These are phyloP conservation scores for Adelosebastes latens DNA, from an alignment of 2,797 vertebrate species.

Conservation along the genomic window DNA sequence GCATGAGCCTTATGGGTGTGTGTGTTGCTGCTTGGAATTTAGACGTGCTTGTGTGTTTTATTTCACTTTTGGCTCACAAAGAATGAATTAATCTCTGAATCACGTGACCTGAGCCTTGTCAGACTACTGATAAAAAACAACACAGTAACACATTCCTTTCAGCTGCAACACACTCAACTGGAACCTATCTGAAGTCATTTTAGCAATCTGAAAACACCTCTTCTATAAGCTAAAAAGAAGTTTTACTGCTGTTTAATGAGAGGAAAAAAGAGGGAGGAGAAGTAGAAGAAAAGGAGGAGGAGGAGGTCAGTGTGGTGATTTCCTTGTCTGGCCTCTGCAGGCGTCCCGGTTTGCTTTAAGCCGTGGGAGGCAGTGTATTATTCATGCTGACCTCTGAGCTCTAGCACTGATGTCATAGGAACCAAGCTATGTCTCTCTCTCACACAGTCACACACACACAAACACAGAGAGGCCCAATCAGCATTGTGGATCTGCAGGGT, in stretches of 20 bases:
- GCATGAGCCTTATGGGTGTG: conserved; percentile 34
- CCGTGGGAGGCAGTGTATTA: conserved; percentile 72
- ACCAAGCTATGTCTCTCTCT: conserved; percentile 24
- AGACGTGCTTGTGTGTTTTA: conserved; percentile 42
- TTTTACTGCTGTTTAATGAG: not conserved
- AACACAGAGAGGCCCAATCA: conserved; percentile 42
- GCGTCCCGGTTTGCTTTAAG: conserved; percentile 62
- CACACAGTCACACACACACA: not conserved
- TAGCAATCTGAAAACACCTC: not conserved
- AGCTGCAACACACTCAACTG: conserved; percentile 7
- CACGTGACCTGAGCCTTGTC: conserved; percentile 40
- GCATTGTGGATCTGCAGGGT: conserved; percentile 66
- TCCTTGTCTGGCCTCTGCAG: conserved; percentile 65
- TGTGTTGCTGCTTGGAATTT: conserved; percentile 27
- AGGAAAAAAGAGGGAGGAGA: not conserved
- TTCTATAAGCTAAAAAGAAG: not conserved
- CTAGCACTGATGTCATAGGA: conserved; percentile 74
- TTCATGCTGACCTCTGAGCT: conserved; percentile 78
- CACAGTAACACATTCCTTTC: conserved; percentile 18
- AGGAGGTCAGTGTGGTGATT: conserved; percentile 49
- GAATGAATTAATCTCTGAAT: conserved; percentile 65
- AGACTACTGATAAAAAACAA: conserved; percentile 37
- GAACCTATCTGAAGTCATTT: not conserved
- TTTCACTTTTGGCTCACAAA: conserved; percentile 56
- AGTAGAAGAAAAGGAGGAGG: not conserved